phyloP scores from a whole-genome alignment of 1,140 invertebrate species.

The Chelonus insularis region DNA sequence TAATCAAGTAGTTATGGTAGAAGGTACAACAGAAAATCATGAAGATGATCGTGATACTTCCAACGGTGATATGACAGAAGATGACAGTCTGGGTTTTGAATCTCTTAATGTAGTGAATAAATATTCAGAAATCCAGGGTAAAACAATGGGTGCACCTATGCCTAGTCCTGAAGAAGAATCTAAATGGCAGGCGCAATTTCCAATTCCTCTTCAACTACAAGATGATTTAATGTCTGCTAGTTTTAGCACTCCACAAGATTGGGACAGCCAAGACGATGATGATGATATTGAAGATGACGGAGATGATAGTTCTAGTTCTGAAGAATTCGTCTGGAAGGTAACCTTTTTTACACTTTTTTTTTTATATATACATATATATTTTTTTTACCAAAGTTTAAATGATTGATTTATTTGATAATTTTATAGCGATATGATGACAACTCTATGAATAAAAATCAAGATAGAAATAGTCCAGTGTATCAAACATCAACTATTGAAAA shows the following conservation, averaged over 20 bases:
- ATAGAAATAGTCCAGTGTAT: no score
- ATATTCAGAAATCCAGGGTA: conserved; percentile 13
- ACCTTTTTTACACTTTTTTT: conserved; percentile 39
- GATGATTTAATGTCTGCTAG: conserved; percentile 58
- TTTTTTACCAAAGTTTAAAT: neutral
- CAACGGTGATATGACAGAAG: conserved; percentile 46
- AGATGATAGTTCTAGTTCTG: conserved; percentile 66
- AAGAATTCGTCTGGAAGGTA: conserved; percentile 79
- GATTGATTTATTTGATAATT: conserved; percentile 16
- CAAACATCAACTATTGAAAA: no score
- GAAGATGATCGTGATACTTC: conserved; percentile 39
- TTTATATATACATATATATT: conserved; percentile 23
- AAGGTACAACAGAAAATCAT: conserved; percentile 38
- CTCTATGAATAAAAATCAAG: conserved; percentile 25
- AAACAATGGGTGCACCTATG: conserved; percentile 44
- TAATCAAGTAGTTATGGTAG: conserved; percentile 60
- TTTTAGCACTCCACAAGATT: conserved; percentile 51
- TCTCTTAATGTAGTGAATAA: conserved; percentile 18
- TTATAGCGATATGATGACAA: conserved; percentile 45
- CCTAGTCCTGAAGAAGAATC: conserved; percentile 57
- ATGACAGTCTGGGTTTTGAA: conserved; percentile 46
- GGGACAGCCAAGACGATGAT: conserved; percentile 49
- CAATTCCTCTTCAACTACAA: conserved; percentile 45
- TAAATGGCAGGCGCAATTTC: conserved; percentile 55
- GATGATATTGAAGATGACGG: conserved; percentile 34